These are phyloP conservation scores for Lagothrix lagotricha DNA, from an alignment of 2,797 vertebrate genomes.

Conservation along the genomic window DNA sequence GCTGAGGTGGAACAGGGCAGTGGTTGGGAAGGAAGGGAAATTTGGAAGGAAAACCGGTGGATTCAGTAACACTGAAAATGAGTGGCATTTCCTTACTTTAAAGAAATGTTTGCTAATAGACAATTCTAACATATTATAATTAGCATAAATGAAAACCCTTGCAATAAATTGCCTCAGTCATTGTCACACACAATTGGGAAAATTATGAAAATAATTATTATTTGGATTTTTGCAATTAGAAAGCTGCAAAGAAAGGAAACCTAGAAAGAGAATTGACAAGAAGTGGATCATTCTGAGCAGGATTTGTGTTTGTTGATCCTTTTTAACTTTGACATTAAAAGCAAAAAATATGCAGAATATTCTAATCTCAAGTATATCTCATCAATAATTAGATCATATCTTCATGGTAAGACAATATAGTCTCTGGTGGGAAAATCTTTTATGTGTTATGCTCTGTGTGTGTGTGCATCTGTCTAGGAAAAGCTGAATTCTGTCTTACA, in stretches of 20 bases:
- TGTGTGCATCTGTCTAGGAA: neutral
- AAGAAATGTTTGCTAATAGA: neutral
- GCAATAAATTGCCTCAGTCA: neutral
- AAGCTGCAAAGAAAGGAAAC: neutral
- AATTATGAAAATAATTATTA: neutral
- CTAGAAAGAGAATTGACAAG: neutral
- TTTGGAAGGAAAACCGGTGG: neutral
- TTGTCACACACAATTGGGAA: neutral
- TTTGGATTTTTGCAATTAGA: conserved; percentile 21
- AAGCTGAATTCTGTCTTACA: neutral
- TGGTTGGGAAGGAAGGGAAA: neutral
- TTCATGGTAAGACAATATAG: neutral
- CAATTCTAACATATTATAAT: neutral
- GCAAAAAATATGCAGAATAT: neutral
- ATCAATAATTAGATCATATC: neutral
- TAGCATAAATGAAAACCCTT: neutral
- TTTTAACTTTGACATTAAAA: neutral
- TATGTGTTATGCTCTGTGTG: neutral
- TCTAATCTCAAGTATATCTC: conserved; percentile 7
- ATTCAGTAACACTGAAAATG: neutral
- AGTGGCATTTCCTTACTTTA: neutral
- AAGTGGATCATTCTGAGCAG: neutral
- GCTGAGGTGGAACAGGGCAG: neutral
- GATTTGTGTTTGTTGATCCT: neutral
- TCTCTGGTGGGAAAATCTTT: neutral